Evolutionary conservation across 1,140 invertebrate species (phyloP).

Genomic region (Hesperophylax magnus): DNA sequence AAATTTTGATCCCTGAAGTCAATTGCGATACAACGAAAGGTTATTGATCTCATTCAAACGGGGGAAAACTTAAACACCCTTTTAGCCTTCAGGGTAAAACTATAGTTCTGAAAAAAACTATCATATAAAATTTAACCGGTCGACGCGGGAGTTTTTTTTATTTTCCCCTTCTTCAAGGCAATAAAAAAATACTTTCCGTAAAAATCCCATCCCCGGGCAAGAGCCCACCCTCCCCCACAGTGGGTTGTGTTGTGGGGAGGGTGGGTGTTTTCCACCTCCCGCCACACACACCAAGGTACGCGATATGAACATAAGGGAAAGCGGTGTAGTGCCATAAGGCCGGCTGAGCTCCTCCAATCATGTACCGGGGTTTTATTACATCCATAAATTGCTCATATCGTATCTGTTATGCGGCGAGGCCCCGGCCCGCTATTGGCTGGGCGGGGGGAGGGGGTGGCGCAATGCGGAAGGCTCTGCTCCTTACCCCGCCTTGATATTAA

Average conservation of each 20-base stretch:
- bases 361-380: slow-evolving; percentile 74
- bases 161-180: slow-evolving; percentile 34
- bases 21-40: slow-evolving; percentile 22
- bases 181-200: slow-evolving; percentile 52
- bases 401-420: slow-evolving; percentile 60
- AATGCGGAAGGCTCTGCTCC: slow-evolving; percentile 60
- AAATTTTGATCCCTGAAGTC: no score
- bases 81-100: slow-evolving; percentile 32
- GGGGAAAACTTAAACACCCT: slow-evolving; percentile 35
- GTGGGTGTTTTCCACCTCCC: slow-evolving; percentile 26
- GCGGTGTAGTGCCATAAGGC: slow-evolving; percentile 45
- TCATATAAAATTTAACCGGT: slow-evolving; percentile 51
- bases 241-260: background rate
- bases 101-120: slow-evolving; percentile 42
- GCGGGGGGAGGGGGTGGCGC: slow-evolving; percentile 65
- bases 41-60: slow-evolving; percentile 40
- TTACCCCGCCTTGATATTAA: slow-evolving; percentile 75
- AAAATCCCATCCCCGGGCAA: slow-evolving; percentile 62
- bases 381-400: slow-evolving; percentile 76
- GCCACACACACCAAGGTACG: slow-evolving; percentile 33
- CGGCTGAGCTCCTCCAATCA: slow-evolving; percentile 66
- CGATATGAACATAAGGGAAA: slow-evolving; percentile 49
- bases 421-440: slow-evolving; percentile 70
- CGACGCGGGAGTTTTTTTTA: slow-evolving; percentile 41
- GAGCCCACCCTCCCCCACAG: background rate